Conservation (phyloP, 2,797 vertebrate species). For the Acipenser transmontanus region DNA sequence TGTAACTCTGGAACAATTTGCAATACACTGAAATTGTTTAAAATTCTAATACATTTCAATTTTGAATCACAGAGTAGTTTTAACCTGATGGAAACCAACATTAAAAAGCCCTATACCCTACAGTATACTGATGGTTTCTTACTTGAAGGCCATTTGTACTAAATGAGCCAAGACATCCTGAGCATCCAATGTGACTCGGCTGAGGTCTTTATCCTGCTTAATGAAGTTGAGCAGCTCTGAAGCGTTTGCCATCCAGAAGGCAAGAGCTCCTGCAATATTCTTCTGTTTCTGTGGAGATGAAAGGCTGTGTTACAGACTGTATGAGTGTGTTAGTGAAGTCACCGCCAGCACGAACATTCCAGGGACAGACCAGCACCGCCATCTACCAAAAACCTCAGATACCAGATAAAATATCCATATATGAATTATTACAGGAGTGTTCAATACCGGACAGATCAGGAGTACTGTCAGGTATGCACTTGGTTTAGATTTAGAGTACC, state of each 20-base stretch:
- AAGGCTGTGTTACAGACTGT: conserved; percentile 20
- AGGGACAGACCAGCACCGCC: conserved; percentile 78
- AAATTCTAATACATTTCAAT: too few relatives aligned
- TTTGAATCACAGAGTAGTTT: too few relatives aligned
- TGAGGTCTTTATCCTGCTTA: conserved; percentile 93
- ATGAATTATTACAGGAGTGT: too few relatives aligned
- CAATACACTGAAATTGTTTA: too few relatives aligned
- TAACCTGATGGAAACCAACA: too few relatives aligned
- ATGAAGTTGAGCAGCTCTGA: conserved; percentile 96
- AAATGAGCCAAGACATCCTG: conserved; percentile 93
- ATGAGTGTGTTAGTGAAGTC: not conserved
- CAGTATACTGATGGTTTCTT: conserved; percentile 39
- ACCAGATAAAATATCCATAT: conserved; percentile 41
- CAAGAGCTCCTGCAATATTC: conserved; percentile 94
- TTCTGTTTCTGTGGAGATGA: conserved; percentile 84
- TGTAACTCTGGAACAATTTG: too few relatives aligned
- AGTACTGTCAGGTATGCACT: too few relatives aligned
- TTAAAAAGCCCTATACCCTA: not conserved
- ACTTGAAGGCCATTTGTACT: conserved; percentile 98
- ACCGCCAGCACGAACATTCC: conserved; percentile 61
- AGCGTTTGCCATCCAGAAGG: conserved; percentile 99
- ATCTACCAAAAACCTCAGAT: conserved; percentile 45
- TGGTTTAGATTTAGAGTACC: too few relatives aligned
- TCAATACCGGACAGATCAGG: too few relatives aligned
- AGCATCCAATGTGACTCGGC: conserved; percentile 84